Evolutionary conservation across 1,140 invertebrate species (phyloP).

Genomic region (Tetramorium simillimum): DNA sequence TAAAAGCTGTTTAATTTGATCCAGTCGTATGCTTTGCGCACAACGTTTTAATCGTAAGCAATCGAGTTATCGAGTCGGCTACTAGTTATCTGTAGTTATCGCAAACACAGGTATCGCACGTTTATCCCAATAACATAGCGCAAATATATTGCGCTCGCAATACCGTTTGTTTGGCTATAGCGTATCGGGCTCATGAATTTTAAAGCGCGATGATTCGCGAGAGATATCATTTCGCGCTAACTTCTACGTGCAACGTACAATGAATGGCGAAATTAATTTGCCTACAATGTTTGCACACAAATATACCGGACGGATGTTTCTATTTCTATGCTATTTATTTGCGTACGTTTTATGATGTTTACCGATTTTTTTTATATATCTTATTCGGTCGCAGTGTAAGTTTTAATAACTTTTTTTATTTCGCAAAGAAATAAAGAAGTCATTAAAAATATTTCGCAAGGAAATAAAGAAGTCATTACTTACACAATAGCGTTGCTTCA

Average conservation of each 20-base stretch:
- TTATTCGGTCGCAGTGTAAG: not conserved
- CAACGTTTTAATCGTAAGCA: conserved; percentile 7
- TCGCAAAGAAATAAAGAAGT: not conserved
- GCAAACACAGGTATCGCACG: conserved; percentile 34
- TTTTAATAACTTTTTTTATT: not conserved
- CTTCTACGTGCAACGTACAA: conserved; percentile 26
- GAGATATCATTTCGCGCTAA: conserved; percentile 42
- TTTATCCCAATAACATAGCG: conserved; percentile 14
- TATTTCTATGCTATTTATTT: conserved; percentile 13
- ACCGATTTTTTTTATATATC: not conserved
- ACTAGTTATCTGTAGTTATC: conserved; percentile 13
- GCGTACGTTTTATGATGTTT: not conserved
- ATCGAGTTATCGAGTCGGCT: conserved; percentile 27
- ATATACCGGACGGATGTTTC: not conserved
- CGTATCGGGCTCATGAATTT: conserved; percentile 56
- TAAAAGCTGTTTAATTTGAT: not conserved
- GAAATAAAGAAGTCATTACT: not conserved
- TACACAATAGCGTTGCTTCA: not conserved
- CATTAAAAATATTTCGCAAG: too few species aligned
- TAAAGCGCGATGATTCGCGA: conserved; percentile 56
- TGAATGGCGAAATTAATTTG: conserved; percentile 33
- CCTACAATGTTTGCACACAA: conserved; percentile 26
- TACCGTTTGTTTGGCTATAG: not conserved
- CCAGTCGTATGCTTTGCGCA: not conserved
- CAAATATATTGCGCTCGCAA: conserved; percentile 31